Conservation (phyloP, 2,797 vertebrate species). For the Myotis findleyi region DNA sequence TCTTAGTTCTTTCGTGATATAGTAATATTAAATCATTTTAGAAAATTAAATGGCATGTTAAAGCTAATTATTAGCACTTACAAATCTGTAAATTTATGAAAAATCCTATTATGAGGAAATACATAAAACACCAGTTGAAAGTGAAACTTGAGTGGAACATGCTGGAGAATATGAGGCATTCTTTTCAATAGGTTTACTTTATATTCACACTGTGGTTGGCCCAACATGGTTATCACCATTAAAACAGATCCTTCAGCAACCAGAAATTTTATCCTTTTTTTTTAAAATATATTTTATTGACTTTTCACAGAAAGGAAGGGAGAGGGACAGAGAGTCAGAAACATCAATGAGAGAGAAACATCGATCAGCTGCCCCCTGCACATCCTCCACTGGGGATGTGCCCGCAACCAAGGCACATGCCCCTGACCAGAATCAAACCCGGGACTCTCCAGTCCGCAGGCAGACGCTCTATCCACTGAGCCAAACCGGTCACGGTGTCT, state of each 20-base stretch:
- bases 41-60: constrained; percentile 20
- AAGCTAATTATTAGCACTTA: not conserved
- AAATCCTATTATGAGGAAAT: not conserved
- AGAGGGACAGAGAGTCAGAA: too few species aligned
- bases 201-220: not conserved
- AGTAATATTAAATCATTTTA: not conserved
- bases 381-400: too few species aligned
- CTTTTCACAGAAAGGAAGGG: too few species aligned
- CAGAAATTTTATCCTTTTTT: not conserved
- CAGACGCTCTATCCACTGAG: too few species aligned
- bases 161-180: not conserved
- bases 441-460: too few species aligned
- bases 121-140: not conserved
- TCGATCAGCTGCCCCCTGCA: too few species aligned
- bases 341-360: too few species aligned
- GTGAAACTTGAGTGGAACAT: not conserved
- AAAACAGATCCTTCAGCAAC: not conserved
- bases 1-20: not conserved
- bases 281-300: too few species aligned
- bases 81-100: not conserved
- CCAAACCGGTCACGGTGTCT: too few species aligned
- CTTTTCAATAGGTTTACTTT: not conserved
- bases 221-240: not conserved
- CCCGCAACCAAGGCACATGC: too few species aligned
- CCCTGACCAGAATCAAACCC: too few species aligned